Conservation (phyloP, 1,140 invertebrate genomes). For the Tyrophagus putrescentiae region DNA sequence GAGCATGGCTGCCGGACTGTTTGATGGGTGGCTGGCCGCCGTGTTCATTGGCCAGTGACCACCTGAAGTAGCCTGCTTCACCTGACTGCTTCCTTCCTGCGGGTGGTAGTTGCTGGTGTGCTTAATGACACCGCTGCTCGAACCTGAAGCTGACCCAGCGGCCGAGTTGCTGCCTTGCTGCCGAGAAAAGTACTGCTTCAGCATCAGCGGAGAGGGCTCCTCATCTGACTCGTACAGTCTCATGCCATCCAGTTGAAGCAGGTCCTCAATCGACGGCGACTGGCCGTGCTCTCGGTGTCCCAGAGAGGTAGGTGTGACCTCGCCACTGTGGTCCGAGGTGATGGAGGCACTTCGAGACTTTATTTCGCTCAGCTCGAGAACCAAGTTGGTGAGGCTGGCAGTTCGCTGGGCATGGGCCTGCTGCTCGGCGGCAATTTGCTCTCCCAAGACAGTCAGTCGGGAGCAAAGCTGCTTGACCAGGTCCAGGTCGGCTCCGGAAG, state of each 20-base stretch:
- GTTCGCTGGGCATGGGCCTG: background rate
- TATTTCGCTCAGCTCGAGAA: slow-evolving; percentile 9
- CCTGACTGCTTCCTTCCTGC: too few relatives aligned
- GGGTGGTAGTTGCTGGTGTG: slow-evolving; percentile 6
- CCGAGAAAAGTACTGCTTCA: background rate
- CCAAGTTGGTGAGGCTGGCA: background rate
- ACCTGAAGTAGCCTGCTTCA: too few relatives aligned
- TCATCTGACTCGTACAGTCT: slow-evolving; percentile 6
- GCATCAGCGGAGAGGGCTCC: background rate
- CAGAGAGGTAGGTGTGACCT: background rate
- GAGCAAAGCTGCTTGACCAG: slow-evolving; percentile 1
- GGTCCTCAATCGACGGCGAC: background rate
- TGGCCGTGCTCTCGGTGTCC: background rate
- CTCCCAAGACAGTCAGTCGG: background rate
- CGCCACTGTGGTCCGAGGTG: background rate
- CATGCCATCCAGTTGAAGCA: background rate
- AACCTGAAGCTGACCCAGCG: background rate
- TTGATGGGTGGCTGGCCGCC: background rate
- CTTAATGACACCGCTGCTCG: background rate
- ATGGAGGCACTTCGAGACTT: background rate
- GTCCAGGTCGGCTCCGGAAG: background rate
- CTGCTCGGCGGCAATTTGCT: background rate
- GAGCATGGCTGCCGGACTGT: background rate
- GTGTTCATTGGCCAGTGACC: too few relatives aligned
- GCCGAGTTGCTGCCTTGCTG: background rate